phyloP scores from a whole-genome alignment of 2,113 vertebrate genomes.

The Nothocercus nigrocapillus region DNA sequence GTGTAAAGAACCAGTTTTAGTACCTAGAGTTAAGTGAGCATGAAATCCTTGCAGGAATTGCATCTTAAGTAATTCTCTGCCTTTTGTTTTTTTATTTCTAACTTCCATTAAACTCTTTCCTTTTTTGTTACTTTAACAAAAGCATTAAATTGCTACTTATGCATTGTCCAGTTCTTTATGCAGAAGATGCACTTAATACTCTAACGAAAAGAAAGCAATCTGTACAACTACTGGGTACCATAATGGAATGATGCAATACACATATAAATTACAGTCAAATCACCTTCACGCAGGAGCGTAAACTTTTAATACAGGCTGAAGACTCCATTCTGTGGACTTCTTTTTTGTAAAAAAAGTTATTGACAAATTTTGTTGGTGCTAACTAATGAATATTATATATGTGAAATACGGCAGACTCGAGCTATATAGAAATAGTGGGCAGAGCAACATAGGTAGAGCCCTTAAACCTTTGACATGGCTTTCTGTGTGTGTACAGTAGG shows the following conservation, averaged over 20 bases:
- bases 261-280: conserved; percentile 33
- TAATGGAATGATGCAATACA: conserved; percentile 3
- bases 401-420: not conserved
- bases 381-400: not conserved
- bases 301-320: not conserved
- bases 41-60: not conserved
- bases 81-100: rapidly evolving
- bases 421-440: not conserved
- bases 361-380: not conserved
- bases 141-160: conserved; percentile 15
- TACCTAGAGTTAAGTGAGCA: not conserved
- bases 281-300: conserved; percentile 2
- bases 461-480: conserved; percentile 12
- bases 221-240: not conserved
- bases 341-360: not conserved
- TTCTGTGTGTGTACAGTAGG: not conserved
- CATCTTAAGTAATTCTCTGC: not conserved
- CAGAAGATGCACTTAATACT: conserved; percentile 23
- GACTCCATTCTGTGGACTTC: not conserved
- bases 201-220: conserved; percentile 54
- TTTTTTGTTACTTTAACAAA: conserved; percentile 1
- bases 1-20: not conserved
- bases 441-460: conserved; percentile 1
- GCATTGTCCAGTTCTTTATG: conserved; percentile 13
- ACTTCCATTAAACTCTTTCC: not conserved